Evolutionary conservation across 2,888 invertebrate genomes (phyloP).

Genomic region (Sepiola atlantica): DNA sequence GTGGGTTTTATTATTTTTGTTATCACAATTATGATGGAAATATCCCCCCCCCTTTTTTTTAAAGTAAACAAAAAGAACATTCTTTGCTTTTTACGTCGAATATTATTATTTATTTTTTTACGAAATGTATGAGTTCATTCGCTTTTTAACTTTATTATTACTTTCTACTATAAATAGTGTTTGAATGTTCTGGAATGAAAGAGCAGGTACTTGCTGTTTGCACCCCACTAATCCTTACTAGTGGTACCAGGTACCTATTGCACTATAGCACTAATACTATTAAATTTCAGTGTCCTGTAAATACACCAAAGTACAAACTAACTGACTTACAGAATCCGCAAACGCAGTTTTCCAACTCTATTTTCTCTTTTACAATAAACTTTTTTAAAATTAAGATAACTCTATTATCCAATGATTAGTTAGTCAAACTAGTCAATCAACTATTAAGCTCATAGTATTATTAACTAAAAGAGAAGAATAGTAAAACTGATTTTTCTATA

Average conservation of each 20-base stretch:
- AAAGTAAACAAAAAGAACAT: no score
- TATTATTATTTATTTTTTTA: no score
- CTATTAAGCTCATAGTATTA: no score
- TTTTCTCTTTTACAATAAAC: background rate
- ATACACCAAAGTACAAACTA: background rate
- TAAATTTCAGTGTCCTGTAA: background rate
- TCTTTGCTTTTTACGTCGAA: no score
- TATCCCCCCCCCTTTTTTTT: no score
- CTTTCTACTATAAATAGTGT: background rate
- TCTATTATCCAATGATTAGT: no score
- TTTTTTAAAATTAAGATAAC: no score
- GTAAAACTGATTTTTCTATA: background rate
- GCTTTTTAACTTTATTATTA: background rate
- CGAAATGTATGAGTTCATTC: background rate
- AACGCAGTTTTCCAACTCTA: background rate
- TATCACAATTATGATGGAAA: no score
- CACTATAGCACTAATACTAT: background rate
- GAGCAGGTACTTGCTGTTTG: background rate
- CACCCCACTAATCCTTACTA: background rate
- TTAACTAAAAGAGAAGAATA: no score
- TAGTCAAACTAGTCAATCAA: no score
- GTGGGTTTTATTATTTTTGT: no score
- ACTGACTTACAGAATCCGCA: constrained; percentile 2
- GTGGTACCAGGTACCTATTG: background rate
- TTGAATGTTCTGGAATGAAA: constrained; percentile 12